A percentile compares a stretch with the other conserved stretches of the same genome.
Conservation (phyloP, 2,888 invertebrate genomes). For the Cabera pusaria region DNA sequence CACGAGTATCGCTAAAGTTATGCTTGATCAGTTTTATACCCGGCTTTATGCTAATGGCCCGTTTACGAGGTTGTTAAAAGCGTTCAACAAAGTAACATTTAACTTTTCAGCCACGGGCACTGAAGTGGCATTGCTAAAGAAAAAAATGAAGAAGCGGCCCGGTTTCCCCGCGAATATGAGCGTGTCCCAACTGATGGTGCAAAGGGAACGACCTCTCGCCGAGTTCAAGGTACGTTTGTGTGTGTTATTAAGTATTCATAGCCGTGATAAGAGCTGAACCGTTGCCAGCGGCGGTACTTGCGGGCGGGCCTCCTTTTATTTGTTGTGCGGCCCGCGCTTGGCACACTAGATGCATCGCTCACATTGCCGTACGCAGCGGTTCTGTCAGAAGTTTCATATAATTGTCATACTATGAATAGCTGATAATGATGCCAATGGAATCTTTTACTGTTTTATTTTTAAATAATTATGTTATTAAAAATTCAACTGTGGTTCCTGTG, state of each 20-base stretch:
- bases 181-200: conserved; percentile 86
- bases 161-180: conserved; percentile 84
- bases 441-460: conserved; percentile 4
- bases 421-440: conserved; percentile 7
- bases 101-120: conserved; percentile 56
- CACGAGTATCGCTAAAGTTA: conserved; percentile 4
- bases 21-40: conserved; percentile 14
- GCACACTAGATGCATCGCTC: conserved; percentile 29
- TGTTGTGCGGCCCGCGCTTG: conserved; percentile 36
- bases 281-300: conserved; percentile 51
- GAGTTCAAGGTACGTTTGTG: conserved; percentile 70
- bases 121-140: conserved; percentile 77
- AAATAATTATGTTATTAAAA: too few species aligned
- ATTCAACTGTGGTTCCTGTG: too few species aligned
- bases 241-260: conserved; percentile 55
- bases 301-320: conserved; percentile 29
- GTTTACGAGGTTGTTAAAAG: conserved; percentile 21
- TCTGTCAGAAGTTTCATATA: conserved; percentile 5
- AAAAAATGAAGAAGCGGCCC: conserved; percentile 86
- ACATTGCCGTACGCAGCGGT: conserved; percentile 19
- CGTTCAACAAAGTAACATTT: conserved; percentile 26
- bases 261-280: conserved; percentile 59
- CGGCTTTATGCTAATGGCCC: conserved; percentile 10
- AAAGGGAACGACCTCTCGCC: conserved; percentile 84
- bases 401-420: conserved; percentile 16